phyloP scores from a whole-genome alignment of 1,140 invertebrate genomes.

The Drosophila sproati region DNA sequence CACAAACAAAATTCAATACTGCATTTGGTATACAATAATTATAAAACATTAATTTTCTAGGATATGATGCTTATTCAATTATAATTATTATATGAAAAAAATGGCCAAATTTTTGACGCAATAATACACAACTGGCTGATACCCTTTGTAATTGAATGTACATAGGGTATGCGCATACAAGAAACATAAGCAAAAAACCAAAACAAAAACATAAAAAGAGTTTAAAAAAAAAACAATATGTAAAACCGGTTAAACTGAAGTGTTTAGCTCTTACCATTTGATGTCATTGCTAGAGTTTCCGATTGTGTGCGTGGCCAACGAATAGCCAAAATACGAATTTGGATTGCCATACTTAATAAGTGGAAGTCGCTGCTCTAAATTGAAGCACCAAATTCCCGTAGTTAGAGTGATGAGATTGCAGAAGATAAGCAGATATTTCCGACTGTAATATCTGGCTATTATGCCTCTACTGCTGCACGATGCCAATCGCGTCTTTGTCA shows the following conservation, averaged over 20 bases:
- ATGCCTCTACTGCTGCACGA: not conserved
- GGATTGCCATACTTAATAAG: conserved; percentile 75
- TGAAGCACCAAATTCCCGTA: conserved; percentile 45
- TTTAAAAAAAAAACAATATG: not conserved
- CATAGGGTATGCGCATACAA: too few species aligned
- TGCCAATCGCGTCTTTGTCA: not conserved
- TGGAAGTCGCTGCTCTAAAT: conserved; percentile 77
- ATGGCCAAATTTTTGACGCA: not conserved
- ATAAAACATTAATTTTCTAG: too few species aligned
- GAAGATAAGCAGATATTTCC: not conserved
- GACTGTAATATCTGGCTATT: too few species aligned
- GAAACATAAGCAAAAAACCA: not conserved
- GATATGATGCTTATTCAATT: too few species aligned
- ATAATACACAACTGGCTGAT: not conserved
- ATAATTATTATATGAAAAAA: too few species aligned
- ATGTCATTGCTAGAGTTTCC: conserved; percentile 77
- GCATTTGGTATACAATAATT: too few species aligned
- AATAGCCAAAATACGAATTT: conserved; percentile 79
- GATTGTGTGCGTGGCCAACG: conserved; percentile 77
- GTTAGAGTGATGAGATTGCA: not conserved
- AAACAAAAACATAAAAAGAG: not conserved
- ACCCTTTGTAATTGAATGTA: too few species aligned
- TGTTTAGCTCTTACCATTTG: conserved; percentile 72
- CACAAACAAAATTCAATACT: not conserved
- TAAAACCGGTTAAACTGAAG: conserved; percentile 6